Evolutionary conservation across 23 tunicate genomes (phyloP), one percentile per base, ranked within the genome.

Genomic region (Phallusia fumigata): DNA sequence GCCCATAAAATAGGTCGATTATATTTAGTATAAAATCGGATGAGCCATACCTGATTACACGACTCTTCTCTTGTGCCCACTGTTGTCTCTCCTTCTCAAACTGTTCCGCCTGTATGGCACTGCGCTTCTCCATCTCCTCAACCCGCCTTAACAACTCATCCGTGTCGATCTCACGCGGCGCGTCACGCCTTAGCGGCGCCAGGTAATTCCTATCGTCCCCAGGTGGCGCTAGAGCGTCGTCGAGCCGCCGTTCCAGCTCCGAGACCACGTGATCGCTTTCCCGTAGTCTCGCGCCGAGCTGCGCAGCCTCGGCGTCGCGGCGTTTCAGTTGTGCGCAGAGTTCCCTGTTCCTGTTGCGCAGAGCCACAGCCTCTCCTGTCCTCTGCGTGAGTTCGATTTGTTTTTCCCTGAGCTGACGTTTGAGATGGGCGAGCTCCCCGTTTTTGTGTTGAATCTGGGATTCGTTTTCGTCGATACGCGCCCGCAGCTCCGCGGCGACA

Each of bases 381-480:
- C 90, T 74, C 34, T 80, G 80, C 10, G 76, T 73, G 28, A 47
- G n/a, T 51, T 86, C 84, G 35, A 32, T 13, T 36, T 86, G 80
- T 74, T 35, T 80, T 28, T 86, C 90, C 52, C 80, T 86, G 53
- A 86, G 65, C 45, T 80, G 84, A 0, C 90, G 80, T 74, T 86
- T 86, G 19, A 86, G 52, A 31, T 65, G 78, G 26, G 80, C 81
- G 16, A 86, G 35, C 50, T 86, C 90, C 18, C 90, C 90, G 80
- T 73, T 75, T 26, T 86, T 80, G 31, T 86, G 90, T 33, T 86
- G 90, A 30, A 79, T 65, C 50, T 80, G 79, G 45, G 65, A 53
- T 44, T 86, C 90, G 82, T 73, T 74, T 50, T 86, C 90, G 72
- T 86, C 90, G 36, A 86, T 75, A 0, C 90, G 50, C 22, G 82